These are phyloP conservation scores for Noctilio leporinus DNA, from an alignment of 2,113 vertebrate species.

Conservation along the genomic window DNA sequence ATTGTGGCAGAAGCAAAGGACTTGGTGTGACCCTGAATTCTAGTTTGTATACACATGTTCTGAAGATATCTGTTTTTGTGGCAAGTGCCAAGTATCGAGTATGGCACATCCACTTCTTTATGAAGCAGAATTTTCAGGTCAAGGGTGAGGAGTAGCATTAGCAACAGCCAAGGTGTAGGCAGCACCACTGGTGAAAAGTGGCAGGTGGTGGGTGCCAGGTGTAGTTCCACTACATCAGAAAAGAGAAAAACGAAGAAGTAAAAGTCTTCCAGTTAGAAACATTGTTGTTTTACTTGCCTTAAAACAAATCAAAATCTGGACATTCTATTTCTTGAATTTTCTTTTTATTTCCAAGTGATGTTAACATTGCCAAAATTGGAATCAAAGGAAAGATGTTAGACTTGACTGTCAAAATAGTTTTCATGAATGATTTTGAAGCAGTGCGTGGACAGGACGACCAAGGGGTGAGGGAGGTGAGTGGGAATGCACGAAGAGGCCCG, in stretches of 20 bases:
- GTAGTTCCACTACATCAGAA: background rate
- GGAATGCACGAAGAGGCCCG: background rate
- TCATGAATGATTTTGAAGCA: background rate
- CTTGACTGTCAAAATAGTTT: background rate
- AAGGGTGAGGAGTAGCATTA: background rate
- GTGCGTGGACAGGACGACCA: background rate
- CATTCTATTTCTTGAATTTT: background rate
- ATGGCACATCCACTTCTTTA: background rate
- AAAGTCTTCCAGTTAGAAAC: background rate
- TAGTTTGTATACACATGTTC: background rate
- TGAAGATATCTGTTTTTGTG: constrained; percentile 12
- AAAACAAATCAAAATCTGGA: background rate
- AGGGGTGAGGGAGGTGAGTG: background rate
- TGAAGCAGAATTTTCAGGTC: background rate
- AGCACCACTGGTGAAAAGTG: background rate
- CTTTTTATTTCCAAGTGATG: background rate
- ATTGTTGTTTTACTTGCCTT: background rate
- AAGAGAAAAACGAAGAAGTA: background rate
- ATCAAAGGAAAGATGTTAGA: background rate
- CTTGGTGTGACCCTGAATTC: background rate
- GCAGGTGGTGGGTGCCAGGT: background rate
- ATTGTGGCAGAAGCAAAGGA: background rate
- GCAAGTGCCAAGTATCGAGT: background rate
- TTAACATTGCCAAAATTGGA: background rate
- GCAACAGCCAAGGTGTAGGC: background rate